Evolutionary conservation across 1,140 invertebrate species (phyloP).

Genomic region (Dreissena polymorpha): DNA sequence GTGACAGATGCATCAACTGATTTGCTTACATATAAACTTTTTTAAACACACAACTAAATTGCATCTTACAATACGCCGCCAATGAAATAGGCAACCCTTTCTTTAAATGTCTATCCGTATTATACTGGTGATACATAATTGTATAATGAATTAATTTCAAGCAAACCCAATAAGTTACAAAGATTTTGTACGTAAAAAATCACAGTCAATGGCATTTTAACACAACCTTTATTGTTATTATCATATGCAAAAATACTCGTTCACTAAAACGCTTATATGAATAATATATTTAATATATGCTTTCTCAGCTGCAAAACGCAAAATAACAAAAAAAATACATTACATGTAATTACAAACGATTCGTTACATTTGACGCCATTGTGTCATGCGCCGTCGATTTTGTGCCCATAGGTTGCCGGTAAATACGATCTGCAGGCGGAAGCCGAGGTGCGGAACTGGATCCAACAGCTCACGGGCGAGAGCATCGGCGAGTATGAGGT

Average conservation of each 20-base stretch:
- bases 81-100: too few relatives aligned
- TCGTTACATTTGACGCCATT: not conserved
- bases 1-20: too few relatives aligned
- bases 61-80: too few relatives aligned
- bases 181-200: too few relatives aligned
- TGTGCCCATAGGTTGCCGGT: constrained; percentile 63
- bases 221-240: not conserved
- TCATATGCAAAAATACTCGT: not conserved
- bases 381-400: not conserved
- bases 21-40: too few relatives aligned
- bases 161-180: too few relatives aligned
- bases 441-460: constrained; percentile 70
- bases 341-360: not conserved
- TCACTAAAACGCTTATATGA: not conserved
- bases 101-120: too few relatives aligned
- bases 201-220: too few relatives aligned
- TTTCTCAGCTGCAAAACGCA: not conserved
- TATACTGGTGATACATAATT: too few relatives aligned
- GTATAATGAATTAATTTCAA: too few relatives aligned
- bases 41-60: too few relatives aligned
- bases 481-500: constrained; percentile 70
- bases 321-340: not conserved
- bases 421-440: constrained; percentile 73
- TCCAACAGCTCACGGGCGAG: constrained; percentile 66
- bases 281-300: not conserved